Evolutionary conservation across 2,797 vertebrate genomes (phyloP).

Genomic region (Lerista edwardsae): DNA sequence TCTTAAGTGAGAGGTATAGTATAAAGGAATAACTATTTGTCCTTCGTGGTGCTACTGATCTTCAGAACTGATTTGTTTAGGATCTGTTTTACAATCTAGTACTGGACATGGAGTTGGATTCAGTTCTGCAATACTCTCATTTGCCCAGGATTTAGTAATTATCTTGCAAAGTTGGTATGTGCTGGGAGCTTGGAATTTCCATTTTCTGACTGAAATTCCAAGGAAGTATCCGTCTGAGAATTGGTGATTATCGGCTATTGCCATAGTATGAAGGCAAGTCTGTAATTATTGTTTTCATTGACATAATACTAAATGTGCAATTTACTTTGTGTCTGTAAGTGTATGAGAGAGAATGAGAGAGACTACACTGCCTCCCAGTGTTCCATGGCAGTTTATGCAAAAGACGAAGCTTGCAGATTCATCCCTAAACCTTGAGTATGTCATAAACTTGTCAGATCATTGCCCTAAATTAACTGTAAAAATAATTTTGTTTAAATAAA

Average conservation of each 20-base stretch:
- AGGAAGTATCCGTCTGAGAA: not conserved
- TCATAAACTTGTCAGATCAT: not conserved
- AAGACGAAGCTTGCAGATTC: not conserved
- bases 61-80: not conserved
- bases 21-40: too few relatives aligned
- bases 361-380: conserved; percentile 24
- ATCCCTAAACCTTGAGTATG: not conserved
- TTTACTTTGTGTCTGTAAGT: not conserved
- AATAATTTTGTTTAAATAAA: not conserved
- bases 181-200: not conserved
- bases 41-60: not conserved
- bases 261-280: not conserved
- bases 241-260: not conserved
- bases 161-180: not conserved
- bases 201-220: not conserved
- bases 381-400: not conserved
- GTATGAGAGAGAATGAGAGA: not conserved
- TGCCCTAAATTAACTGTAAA: not conserved
- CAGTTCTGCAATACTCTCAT: not conserved
- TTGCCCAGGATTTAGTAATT: not conserved
- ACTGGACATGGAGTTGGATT: not conserved
- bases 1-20: not conserved
- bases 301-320: not conserved
- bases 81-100: not conserved
- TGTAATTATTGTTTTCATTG: not conserved